phyloP scores from a whole-genome alignment of 2,797 vertebrate genomes.

The Bufotes viridis region DNA sequence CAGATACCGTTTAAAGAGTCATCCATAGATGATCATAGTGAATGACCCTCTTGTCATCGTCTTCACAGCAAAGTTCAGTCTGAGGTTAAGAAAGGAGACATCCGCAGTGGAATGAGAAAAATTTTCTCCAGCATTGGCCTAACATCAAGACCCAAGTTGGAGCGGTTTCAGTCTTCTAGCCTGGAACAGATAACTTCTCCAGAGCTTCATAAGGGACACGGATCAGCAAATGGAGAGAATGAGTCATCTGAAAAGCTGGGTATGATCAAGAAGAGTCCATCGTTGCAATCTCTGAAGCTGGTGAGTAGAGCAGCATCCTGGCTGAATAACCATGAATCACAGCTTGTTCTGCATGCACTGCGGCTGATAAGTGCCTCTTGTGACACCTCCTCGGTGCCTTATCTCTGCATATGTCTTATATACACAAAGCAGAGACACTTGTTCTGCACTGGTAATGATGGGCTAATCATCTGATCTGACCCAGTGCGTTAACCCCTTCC shows the following conservation, averaged over 20 bases:
- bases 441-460: slow-evolving; percentile 8
- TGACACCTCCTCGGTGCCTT: slow-evolving; percentile 6
- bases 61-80: neutral
- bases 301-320: slow-evolving; percentile 67
- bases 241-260: neutral
- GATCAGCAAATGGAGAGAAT: accelerated
- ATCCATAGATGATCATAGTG: neutral
- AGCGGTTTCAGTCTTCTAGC: slow-evolving; percentile 75
- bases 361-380: slow-evolving; percentile 15
- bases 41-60: neutral
- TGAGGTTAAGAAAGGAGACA: slow-evolving; percentile 65
- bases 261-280: slow-evolving; percentile 71
- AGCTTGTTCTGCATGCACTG: slow-evolving; percentile 8
- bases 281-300: slow-evolving; percentile 73
- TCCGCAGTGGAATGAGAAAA: slow-evolving; percentile 71
- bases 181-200: slow-evolving; percentile 73
- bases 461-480: slow-evolving; percentile 12
- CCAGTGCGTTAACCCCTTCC: neutral
- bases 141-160: slow-evolving; percentile 71
- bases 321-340: neutral
- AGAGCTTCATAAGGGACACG: accelerated
- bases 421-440: slow-evolving; percentile 21
- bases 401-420: slow-evolving; percentile 30
- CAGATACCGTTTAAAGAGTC: neutral
- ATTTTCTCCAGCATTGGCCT: slow-evolving; percentile 74